A percentile compares a stretch with the other conserved stretches of the same genome.
Conservation (phyloP, 2,888 invertebrate genomes). For the Labia minor region DNA sequence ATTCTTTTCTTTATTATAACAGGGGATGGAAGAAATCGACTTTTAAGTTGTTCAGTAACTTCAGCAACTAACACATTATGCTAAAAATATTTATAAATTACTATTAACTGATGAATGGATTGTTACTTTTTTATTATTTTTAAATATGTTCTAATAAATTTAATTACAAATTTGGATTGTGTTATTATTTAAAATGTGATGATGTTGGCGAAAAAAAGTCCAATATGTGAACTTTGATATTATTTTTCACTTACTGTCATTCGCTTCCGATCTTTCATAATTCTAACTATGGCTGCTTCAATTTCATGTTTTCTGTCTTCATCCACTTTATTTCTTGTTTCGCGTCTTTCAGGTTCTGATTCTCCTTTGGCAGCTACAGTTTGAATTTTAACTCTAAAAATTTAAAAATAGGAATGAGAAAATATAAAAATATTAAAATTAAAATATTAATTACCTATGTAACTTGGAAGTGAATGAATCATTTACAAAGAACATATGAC, state of each 20-base stretch:
- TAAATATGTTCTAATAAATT: no score
- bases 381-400: slow-evolving; percentile 74
- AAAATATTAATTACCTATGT: slow-evolving; percentile 53
- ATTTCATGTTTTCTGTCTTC: slow-evolving; percentile 99
- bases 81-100: slow-evolving; percentile 43
- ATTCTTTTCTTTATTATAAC: slow-evolving; percentile 98
- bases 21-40: slow-evolving; percentile 94
- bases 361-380: slow-evolving; percentile 93
- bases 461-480: slow-evolving; percentile 96
- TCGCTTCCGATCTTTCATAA: slow-evolving; percentile 96
- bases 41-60: slow-evolving; percentile 93
- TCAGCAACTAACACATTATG: slow-evolving; percentile 91
- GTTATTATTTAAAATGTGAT: no score
- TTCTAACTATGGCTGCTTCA: slow-evolving; percentile 96
- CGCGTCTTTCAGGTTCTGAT: slow-evolving; percentile 96
- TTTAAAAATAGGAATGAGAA: neutral
- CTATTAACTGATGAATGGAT: no score
- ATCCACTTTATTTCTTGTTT: slow-evolving; percentile 95
- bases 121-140: no score
- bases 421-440: neutral
- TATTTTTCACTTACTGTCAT: slow-evolving; percentile 57
- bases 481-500: slow-evolving; percentile 88
- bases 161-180: no score
- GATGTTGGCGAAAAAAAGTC: no score
- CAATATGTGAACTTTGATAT: no score